Conservation (phyloP, 2,797 vertebrate genomes). For the Loris lydekkerianus region DNA sequence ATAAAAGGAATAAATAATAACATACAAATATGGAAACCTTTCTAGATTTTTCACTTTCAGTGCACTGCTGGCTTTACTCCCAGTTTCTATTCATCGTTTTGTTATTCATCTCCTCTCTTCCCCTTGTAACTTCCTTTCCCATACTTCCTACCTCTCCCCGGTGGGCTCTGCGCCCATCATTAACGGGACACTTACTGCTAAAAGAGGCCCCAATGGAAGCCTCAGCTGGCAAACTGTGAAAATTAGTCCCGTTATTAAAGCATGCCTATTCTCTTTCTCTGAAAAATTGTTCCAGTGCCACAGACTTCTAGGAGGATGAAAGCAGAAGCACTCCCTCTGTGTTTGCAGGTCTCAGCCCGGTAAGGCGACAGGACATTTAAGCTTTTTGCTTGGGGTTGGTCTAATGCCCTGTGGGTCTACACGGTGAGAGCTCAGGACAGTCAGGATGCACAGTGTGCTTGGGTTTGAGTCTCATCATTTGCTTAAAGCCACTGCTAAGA, state of each 20-base stretch:
- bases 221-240: background rate
- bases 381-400: background rate
- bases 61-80: background rate
- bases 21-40: background rate
- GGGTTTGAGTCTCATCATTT: background rate
- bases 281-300: background rate
- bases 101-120: background rate
- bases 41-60: background rate
- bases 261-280: background rate
- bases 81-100: background rate
- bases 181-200: background rate
- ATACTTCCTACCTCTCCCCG: too few species aligned
- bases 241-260: background rate
- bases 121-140: background rate
- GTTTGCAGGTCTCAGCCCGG: background rate
- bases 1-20: background rate
- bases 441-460: background rate
- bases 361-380: background rate
- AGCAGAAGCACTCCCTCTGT: background rate
- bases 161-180: background rate
- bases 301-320: background rate
- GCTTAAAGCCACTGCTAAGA: slow-evolving; percentile 14
- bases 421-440: background rate
- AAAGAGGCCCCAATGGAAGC: background rate
- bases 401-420: background rate